These are phyloP conservation scores for Leptinotarsa undecemlineata DNA, from an alignment of 1,140 invertebrate genomes.

Conservation along the genomic window DNA sequence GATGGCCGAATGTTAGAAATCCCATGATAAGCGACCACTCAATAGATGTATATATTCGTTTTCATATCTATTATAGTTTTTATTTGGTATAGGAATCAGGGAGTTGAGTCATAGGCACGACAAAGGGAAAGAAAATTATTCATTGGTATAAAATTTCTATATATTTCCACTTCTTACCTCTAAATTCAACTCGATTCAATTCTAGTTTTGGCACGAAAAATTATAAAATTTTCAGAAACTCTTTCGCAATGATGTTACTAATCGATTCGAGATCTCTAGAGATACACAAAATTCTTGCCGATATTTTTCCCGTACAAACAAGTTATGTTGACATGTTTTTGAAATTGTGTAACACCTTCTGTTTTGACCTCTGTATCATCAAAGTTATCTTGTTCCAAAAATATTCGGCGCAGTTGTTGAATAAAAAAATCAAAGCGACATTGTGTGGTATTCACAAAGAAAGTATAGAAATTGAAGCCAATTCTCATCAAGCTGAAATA, in stretches of 20 bases:
- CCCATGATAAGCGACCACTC: too few species aligned
- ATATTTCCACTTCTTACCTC: too few species aligned
- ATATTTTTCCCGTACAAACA: neutral
- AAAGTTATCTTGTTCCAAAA: neutral
- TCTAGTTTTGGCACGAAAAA: neutral
- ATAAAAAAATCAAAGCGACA: conserved; percentile 1
- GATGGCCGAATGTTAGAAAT: too few species aligned
- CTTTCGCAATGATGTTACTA: neutral
- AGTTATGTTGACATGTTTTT: neutral
- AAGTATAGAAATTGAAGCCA: conserved; percentile 3
- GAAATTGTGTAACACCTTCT: neutral
- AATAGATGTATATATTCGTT: too few species aligned
- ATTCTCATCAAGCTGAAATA: conserved; percentile 2
- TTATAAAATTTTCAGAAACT: neutral
- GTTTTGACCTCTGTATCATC: neutral
- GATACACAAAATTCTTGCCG: neutral
- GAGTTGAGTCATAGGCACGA: too few species aligned
- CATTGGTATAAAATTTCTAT: too few species aligned
- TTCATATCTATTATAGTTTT: too few species aligned
- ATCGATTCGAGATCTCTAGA: too few species aligned
- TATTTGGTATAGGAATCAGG: too few species aligned
- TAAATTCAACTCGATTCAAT: neutral
- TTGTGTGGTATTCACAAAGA: conserved; percentile 1
- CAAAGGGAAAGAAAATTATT: too few species aligned
- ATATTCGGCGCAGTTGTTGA: neutral